These are phyloP conservation scores for Machimus rusticus DNA, from an alignment of 2,888 invertebrate species.

Conservation along the genomic window DNA sequence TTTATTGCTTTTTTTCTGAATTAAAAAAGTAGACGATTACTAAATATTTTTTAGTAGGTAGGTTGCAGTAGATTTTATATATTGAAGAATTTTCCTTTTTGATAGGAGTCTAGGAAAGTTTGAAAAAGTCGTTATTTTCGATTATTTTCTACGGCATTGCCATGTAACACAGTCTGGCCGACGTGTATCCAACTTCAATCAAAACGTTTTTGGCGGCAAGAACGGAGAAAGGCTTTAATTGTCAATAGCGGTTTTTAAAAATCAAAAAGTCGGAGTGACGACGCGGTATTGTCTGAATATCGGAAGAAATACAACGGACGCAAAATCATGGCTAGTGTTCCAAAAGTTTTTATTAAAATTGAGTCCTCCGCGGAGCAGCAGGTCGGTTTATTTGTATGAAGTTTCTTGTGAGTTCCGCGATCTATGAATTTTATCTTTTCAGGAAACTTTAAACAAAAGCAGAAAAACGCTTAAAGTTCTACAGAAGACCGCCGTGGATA, in stretches of 20 bases:
- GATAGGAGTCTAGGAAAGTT: no score
- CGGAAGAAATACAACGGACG: not conserved
- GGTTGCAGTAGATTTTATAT: no score
- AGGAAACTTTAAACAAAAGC: constrained; percentile 69
- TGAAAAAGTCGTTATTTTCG: no score
- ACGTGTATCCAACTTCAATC: not conserved
- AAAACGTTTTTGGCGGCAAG: not conserved
- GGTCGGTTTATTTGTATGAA: constrained; percentile 47
- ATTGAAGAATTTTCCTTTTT: no score
- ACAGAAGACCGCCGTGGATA: constrained; percentile 75
- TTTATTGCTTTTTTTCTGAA: not conserved
- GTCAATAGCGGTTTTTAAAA: not conserved
- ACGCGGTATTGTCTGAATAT: not conserved
- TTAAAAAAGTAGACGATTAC: not conserved
- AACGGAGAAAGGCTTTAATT: not conserved
- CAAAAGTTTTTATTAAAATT: constrained; percentile 61
- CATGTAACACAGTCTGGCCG: not conserved
- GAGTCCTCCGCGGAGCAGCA: constrained; percentile 62
- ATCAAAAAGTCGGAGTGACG: not conserved
- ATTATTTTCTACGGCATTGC: not conserved
- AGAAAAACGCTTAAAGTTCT: constrained; percentile 78
- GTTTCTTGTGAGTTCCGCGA: not conserved
- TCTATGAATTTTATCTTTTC: constrained; percentile 13
- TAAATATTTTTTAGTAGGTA: no score
- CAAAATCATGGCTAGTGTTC: constrained; percentile 51